These are phyloP conservation scores for Bilobella aurantiaca DNA, from an alignment of 1,140 invertebrate genomes.

Conservation along the genomic window DNA sequence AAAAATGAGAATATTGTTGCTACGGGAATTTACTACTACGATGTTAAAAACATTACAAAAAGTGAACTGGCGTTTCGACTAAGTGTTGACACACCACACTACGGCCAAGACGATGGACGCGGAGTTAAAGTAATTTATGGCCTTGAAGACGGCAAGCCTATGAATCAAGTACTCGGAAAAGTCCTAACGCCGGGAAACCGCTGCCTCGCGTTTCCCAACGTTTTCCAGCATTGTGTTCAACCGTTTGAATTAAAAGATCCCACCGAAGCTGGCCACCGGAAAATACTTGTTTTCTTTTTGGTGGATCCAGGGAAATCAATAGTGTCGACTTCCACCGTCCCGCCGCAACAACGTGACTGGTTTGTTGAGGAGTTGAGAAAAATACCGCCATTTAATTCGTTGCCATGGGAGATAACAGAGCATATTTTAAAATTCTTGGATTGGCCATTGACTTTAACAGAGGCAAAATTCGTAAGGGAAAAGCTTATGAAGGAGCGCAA, in stretches of 20 bases:
- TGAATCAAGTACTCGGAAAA: constrained; percentile 13
- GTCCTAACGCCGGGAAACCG: constrained; percentile 1
- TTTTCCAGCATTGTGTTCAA: constrained; percentile 9
- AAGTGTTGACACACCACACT: not conserved
- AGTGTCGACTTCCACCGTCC: not conserved
- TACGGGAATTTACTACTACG: constrained; percentile 14
- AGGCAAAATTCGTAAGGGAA: too few relatives aligned
- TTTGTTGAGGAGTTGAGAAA: not conserved
- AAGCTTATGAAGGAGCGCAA: too few relatives aligned
- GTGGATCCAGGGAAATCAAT: not conserved
- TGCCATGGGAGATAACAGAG: not conserved
- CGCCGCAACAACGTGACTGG: constrained; percentile 1
- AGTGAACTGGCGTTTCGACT: constrained; percentile 7
- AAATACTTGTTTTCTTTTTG: not conserved
- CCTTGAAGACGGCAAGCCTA: not conserved
- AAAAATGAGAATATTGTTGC: constrained; percentile 16
- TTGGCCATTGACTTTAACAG: too few relatives aligned
- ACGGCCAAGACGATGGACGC: not conserved
- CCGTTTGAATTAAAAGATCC: constrained; percentile 10
- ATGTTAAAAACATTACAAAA: constrained; percentile 13
- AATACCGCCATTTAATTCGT: not conserved
- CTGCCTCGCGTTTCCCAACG: constrained; percentile 17
- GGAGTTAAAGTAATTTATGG: constrained; percentile 2
- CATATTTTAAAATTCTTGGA: not conserved
- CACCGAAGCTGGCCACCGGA: not conserved